Evolutionary conservation across 2,888 invertebrate species (phyloP), one percentile per base, ranked within the genome.

Genomic region (Hyppa rectilinea): DNA sequence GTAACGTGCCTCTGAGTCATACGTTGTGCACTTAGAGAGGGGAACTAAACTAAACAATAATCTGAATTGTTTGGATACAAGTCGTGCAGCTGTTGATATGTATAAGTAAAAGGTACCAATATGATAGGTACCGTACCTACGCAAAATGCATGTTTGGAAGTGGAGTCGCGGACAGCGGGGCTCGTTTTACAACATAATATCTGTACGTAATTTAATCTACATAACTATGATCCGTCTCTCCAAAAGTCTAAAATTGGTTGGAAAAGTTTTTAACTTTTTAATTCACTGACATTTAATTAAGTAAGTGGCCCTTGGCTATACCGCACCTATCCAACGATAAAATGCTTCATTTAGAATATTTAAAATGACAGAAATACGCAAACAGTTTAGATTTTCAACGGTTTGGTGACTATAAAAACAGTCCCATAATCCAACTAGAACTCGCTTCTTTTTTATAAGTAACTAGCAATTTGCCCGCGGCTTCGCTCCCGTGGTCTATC

Each of bases 21-120:
- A 34, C 34, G 61, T 10, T 29, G 40, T 67, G 45, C 71, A 71
- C 58, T 78, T 65, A 58, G 45, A n/a, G n/a, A 17, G 31, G 43
- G 53, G 60, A 63, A 69, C 17, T 76, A 53, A 71, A 60, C 52
- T 50, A 70, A 78, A 81, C 78, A 71, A 65, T 71, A 38, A 34
- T 36, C n/a, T 56, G 31, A 50, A 70, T 31, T 49, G 47, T 31
- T 61, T 76, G 17, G 29, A 36, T 78, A 52, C 52, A 62, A 55
- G 7, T 31, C 14, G 0, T 55, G 29, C 10, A 55, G 12, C 45
- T 58, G 38, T 50, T 52, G 14, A 40, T 62, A n/a, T n/a, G 20
- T 52, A 29, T 6, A 5, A 12, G n/a, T 14, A 6, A 20, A 10
- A 12, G 20, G 50, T 26, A 14, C 58, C 5, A n/a, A 50, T 14